A percentile compares a stretch with the other conserved stretches of the same genome.
phyloP scores from a whole-genome alignment of 1,140 invertebrate species.

The Galleria mellonella region DNA sequence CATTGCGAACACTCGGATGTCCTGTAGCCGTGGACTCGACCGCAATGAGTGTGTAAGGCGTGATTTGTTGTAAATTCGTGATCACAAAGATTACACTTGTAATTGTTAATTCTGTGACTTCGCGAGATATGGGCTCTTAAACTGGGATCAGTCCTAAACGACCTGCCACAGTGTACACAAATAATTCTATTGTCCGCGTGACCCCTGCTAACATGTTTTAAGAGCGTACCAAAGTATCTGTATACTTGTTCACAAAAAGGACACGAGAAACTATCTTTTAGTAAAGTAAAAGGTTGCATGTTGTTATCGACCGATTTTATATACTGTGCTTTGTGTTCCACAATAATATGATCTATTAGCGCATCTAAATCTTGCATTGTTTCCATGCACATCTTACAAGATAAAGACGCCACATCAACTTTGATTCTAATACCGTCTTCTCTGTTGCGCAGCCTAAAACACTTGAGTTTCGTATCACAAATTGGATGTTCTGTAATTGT shows the following conservation, averaged over 20 bases:
- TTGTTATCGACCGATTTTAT: conserved; percentile 26
- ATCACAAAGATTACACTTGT: conserved; percentile 33
- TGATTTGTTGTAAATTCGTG: conserved; percentile 25
- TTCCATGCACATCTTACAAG: conserved; percentile 45
- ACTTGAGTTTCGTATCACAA: conserved; percentile 38
- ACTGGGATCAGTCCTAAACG: conserved; percentile 38
- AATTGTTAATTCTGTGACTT: conserved; percentile 20
- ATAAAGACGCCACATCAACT: conserved; percentile 39
- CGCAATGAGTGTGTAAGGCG: conserved; percentile 20
- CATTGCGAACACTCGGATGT: conserved; percentile 32
- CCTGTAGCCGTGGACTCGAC: conserved; percentile 34
- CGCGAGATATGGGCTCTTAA: conserved; percentile 36
- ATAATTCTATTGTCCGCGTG: conserved; percentile 46
- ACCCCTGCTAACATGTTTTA: conserved; percentile 37
- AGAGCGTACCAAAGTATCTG: conserved; percentile 40
- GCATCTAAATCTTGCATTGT: conserved; percentile 21
- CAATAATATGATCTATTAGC: conserved; percentile 37
- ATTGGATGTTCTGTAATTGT: conserved; percentile 31
- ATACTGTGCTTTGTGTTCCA: conserved; percentile 34
- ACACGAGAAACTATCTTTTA: conserved; percentile 41
- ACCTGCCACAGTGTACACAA: conserved; percentile 43
- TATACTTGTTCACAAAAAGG: conserved; percentile 37
- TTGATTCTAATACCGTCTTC: conserved; percentile 36
- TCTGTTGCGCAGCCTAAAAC: conserved; percentile 38
- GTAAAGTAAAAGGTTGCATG: conserved; percentile 39